Percentiles rank a stretch among this genome's conserved stretches.
These are phyloP conservation scores for Schizotus pectinicornis DNA, from an alignment of 2,888 invertebrate species.

Conservation along the genomic window DNA sequence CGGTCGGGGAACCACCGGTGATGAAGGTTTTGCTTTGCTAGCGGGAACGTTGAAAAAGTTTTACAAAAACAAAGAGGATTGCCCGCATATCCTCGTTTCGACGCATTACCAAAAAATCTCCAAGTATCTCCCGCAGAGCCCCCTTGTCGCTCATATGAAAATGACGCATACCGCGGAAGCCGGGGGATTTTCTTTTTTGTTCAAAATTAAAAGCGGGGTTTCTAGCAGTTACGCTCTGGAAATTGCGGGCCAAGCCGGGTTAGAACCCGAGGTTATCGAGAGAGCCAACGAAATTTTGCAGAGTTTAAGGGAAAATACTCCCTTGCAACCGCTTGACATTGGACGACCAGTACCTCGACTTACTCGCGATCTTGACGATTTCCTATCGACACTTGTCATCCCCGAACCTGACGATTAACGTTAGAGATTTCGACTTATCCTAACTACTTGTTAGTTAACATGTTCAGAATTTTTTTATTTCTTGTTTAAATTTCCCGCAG, in stretches of 20 bases:
- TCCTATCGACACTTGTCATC: slow-evolving; percentile 1
- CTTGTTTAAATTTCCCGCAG: too few relatives aligned
- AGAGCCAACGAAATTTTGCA: background rate
- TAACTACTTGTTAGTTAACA: too few relatives aligned
- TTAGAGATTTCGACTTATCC: slow-evolving; percentile 66
- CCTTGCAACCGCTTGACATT: background rate
- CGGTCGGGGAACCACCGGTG: slow-evolving; percentile 81
- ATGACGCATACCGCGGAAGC: slow-evolving; percentile 48
- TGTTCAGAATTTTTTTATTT: too few relatives aligned
- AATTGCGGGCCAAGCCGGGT: slow-evolving; percentile 67
- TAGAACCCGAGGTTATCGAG: slow-evolving; percentile 61
- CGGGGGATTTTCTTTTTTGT: slow-evolving; percentile 70
- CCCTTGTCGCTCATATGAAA: slow-evolving; percentile 50
- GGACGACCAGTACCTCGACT: background rate
- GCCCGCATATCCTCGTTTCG: slow-evolving; percentile 78
- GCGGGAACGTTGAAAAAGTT: slow-evolving; percentile 73
- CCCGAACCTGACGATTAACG: slow-evolving; percentile 8
- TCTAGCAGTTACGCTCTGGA: slow-evolving; percentile 71
- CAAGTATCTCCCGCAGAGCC: slow-evolving; percentile 63
- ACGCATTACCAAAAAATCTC: slow-evolving; percentile 78
- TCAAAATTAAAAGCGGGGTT: slow-evolving; percentile 67
- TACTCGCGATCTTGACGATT: background rate
- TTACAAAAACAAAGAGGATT: slow-evolving; percentile 60
- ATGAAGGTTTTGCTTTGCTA: slow-evolving; percentile 78
- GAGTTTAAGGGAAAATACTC: too few relatives aligned